A percentile compares a stretch with the other conserved stretches of the same genome.
These are phyloP conservation scores for Dermochelys coriacea DNA, from an alignment of 2,797 vertebrate species.

Conservation along the genomic window DNA sequence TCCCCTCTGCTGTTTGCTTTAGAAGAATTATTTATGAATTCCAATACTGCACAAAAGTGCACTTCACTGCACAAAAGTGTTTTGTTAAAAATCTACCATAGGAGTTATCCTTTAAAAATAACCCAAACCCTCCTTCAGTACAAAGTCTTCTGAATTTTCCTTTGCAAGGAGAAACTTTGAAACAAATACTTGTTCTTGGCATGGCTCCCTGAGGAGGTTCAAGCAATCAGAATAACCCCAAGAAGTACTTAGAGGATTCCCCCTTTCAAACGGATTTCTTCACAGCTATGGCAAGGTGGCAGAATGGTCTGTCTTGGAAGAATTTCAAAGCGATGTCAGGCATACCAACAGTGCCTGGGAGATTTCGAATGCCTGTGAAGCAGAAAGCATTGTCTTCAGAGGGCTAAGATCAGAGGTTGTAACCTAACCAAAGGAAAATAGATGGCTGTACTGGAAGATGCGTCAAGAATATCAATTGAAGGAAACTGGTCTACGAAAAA, in stretches of 20 bases:
- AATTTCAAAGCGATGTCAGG: background rate
- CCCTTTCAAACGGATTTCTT: slow-evolving; percentile 34
- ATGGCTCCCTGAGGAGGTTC: slow-evolving; percentile 32
- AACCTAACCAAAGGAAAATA: slow-evolving; percentile 21
- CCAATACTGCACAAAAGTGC: background rate
- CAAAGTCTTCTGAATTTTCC: background rate
- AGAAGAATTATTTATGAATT: background rate
- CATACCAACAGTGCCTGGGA: background rate
- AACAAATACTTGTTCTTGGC: slow-evolving; percentile 49
- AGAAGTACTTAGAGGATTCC: slow-evolving; percentile 15
- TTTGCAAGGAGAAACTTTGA: slow-evolving; percentile 9
- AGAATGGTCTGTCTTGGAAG: background rate
- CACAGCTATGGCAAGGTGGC: slow-evolving; percentile 1
- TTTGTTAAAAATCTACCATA: background rate
- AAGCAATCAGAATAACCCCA: background rate
- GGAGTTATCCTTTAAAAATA: background rate
- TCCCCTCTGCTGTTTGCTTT: background rate
- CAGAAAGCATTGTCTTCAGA: slow-evolving; percentile 8
- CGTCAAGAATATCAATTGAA: background rate
- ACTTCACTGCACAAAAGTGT: background rate
- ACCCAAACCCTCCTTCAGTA: slow-evolving; percentile 9
- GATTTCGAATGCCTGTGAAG: background rate
- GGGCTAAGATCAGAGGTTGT: background rate
- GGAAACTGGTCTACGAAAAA: background rate
- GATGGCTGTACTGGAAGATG: background rate